Evolutionary conservation across 2,888 invertebrate species (phyloP).

Genomic region (Xestia ashworthii): DNA sequence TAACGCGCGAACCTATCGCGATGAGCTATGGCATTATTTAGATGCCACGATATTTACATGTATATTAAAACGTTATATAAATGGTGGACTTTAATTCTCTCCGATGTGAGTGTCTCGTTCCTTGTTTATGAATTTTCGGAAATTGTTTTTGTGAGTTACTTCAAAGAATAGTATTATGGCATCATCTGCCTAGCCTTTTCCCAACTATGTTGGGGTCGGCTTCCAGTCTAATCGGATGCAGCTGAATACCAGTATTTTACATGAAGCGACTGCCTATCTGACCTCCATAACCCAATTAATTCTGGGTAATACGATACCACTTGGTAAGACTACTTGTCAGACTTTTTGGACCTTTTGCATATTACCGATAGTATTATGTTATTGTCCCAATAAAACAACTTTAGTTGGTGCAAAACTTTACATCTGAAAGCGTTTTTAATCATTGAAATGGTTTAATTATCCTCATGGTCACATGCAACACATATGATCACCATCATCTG

Average conservation of each 20-base stretch:
- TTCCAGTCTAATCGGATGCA: too few species aligned
- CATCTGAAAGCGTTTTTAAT: too few species aligned
- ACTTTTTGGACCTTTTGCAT: too few species aligned
- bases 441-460: background rate
- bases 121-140: background rate
- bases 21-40: conserved; percentile 79
- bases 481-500: background rate
- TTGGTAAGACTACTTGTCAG: too few species aligned
- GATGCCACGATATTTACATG: conserved; percentile 76
- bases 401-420: background rate
- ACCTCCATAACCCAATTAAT: too few species aligned
- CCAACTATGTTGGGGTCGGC: too few species aligned
- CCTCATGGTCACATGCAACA: background rate
- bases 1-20: conserved; percentile 80
- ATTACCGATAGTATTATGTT: background rate
- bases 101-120: background rate
- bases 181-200: too few species aligned
- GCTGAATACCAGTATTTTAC: too few species aligned
- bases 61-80: conserved; percentile 67
- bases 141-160: conserved; percentile 19
- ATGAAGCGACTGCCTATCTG: too few species aligned
- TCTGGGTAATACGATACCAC: too few species aligned
- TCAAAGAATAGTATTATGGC: background rate
- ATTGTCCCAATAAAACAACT: background rate
- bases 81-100: conserved; percentile 22